Percentiles rank a stretch among this genome's conserved stretches.
Evolutionary conservation across 2,888 invertebrate species (phyloP).

Genomic region (Eristalis intricaria): DNA sequence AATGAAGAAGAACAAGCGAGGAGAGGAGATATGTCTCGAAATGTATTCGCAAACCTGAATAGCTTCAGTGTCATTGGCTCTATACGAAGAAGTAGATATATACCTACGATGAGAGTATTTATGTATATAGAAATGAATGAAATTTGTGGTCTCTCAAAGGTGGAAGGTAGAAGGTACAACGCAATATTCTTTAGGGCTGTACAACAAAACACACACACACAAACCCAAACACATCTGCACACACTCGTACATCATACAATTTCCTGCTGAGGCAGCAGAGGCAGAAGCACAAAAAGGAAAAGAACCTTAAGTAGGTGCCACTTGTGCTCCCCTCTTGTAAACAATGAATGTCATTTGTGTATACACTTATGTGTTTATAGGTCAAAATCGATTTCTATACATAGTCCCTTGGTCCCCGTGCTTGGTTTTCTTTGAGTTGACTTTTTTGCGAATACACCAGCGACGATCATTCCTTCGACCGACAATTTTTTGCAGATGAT

Average conservation of each 20-base stretch:
- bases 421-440: conserved; percentile 6
- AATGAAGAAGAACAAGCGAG: background rate
- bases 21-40: conserved; percentile 24
- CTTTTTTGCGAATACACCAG: background rate
- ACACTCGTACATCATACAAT: conserved; percentile 4
- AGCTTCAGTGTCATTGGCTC: conserved; percentile 58
- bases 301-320: conserved; percentile 65
- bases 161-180: conserved; percentile 12
- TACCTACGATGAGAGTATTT: background rate
- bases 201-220: conserved; percentile 20
- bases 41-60: conserved; percentile 57
- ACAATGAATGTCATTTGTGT: conserved; percentile 71
- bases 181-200: conserved; percentile 47
- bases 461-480: background rate
- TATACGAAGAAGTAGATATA: conserved; percentile 35
- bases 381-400: conserved; percentile 70
- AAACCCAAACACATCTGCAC: background rate
- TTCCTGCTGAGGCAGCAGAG: conserved; percentile 48
- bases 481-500: background rate
- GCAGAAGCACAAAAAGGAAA: conserved; percentile 33
- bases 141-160: background rate
- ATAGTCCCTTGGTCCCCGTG: conserved; percentile 5
- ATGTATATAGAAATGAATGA: background rate
- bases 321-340: conserved; percentile 70
- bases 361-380: conserved; percentile 70